These are phyloP conservation scores for Melieria crassipennis DNA, from an alignment of 2,888 invertebrate genomes.

Conservation along the genomic window DNA sequence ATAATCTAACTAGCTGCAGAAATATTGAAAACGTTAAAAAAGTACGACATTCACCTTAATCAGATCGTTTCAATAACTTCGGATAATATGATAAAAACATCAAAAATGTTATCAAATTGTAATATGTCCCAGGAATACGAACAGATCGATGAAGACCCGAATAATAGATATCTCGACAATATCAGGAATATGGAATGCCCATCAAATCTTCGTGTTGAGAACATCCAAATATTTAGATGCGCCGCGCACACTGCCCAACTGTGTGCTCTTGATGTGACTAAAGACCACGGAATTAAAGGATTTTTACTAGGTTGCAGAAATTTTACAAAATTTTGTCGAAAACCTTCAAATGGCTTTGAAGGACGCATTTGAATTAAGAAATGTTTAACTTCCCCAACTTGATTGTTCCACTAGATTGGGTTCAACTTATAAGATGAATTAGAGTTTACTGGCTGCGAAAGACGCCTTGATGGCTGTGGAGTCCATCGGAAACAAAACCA, in stretches of 20 bases:
- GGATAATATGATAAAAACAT: slow-evolving; percentile 24
- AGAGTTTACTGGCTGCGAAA: slow-evolving; percentile 7
- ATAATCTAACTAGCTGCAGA: no score
- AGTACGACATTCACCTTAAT: no score
- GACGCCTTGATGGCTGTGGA: slow-evolving; percentile 15
- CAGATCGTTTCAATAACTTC: no score
- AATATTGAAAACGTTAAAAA: no score
- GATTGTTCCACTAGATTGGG: slow-evolving; percentile 22
- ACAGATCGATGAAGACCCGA: background rate
- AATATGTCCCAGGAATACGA: background rate
- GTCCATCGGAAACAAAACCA: slow-evolving; percentile 14
- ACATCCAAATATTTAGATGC: slow-evolving; percentile 34
- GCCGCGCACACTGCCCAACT: slow-evolving; percentile 37
- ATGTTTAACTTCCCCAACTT: slow-evolving; percentile 20
- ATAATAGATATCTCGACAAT: slow-evolving; percentile 8
- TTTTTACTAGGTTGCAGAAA: background rate
- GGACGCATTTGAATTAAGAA: slow-evolving; percentile 15
- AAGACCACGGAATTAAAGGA: slow-evolving; percentile 2
- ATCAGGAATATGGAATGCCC: background rate
- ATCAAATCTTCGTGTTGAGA: background rate
- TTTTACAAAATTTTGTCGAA: slow-evolving; percentile 13
- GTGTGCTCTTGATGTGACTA: slow-evolving; percentile 35
- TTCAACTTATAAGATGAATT: slow-evolving; percentile 11
- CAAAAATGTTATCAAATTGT: slow-evolving; percentile 26
- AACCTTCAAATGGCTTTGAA: slow-evolving; percentile 18